phyloP scores from a whole-genome alignment of 2,888 invertebrate genomes.

The Germaria angustata region DNA sequence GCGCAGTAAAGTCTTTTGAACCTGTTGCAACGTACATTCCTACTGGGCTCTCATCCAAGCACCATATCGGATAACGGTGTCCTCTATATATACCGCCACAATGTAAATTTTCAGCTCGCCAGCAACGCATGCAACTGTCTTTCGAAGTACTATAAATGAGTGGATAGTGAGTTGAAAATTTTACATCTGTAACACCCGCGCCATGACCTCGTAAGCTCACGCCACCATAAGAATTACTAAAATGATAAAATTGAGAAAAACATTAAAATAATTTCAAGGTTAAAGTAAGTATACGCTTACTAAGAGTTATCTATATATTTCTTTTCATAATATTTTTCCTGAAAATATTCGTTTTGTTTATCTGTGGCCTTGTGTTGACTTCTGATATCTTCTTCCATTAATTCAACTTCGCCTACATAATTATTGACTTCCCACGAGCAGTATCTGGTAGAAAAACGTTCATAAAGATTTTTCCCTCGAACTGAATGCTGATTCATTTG shows the following conservation, averaged over 20 bases:
- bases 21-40: conserved; percentile 93
- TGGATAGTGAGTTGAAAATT: conserved; percentile 82
- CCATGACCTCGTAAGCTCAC: conserved; percentile 86
- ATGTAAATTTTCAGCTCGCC: conserved; percentile 84
- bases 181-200: conserved; percentile 84
- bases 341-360: conserved; percentile 65
- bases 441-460: conserved; percentile 69
- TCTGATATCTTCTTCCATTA: conserved; percentile 65
- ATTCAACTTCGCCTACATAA: conserved; percentile 70
- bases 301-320: conserved; percentile 76
- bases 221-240: conserved; percentile 80
- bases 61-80: conserved; percentile 95
- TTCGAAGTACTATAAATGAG: conserved; percentile 86
- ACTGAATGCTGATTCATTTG: conserved; percentile 76
- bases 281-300: conserved; percentile 69
- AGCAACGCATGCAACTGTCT: conserved; percentile 88
- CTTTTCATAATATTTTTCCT: conserved; percentile 67
- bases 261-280: not conserved
- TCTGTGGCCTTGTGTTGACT: conserved; percentile 44
- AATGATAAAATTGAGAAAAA: not conserved
- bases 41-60: conserved; percentile 86
- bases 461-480: conserved; percentile 76
- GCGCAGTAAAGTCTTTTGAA: conserved; percentile 91
- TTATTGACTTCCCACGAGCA: conserved; percentile 78
- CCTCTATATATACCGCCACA: conserved; percentile 86